phyloP scores from a whole-genome alignment of 2,797 vertebrate genomes.

The Aplochiton taeniatus region DNA sequence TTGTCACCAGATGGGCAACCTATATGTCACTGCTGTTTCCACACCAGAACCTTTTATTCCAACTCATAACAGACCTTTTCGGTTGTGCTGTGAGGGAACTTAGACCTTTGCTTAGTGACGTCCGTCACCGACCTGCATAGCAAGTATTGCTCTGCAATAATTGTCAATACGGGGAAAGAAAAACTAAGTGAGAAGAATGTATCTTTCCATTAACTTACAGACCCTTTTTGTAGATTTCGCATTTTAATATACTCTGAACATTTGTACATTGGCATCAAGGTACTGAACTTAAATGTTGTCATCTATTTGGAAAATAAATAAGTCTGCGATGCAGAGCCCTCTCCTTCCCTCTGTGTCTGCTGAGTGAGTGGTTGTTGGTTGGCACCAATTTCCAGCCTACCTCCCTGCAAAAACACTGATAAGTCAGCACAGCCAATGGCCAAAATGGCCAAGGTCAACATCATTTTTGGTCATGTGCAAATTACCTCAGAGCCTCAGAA shows the following conservation, averaged over 20 bases:
- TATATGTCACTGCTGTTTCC: background rate
- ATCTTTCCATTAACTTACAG: too few relatives aligned
- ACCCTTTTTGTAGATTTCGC: too few relatives aligned
- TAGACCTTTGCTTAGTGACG: slow-evolving; percentile 21
- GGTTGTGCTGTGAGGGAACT: background rate
- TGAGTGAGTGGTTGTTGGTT: slow-evolving; percentile 4
- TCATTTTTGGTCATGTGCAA: slow-evolving; percentile 33
- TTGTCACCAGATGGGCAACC: too few relatives aligned
- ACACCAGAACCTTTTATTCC: background rate
- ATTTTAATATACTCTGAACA: too few relatives aligned
- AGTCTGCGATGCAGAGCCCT: slow-evolving; percentile 9
- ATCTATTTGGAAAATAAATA: slow-evolving; percentile 1
- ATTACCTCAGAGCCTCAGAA: slow-evolving; percentile 35
- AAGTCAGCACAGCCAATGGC: slow-evolving; percentile 25
- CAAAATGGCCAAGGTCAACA: slow-evolving; percentile 45
- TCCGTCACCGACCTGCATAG: slow-evolving; percentile 41
- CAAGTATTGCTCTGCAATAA: slow-evolving; percentile 29
- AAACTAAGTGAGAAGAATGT: slow-evolving; percentile 1
- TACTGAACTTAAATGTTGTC: background rate
- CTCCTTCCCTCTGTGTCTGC: background rate
- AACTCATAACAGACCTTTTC: slow-evolving; percentile 11
- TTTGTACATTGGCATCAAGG: too few relatives aligned
- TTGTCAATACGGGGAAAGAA: slow-evolving; percentile 44
- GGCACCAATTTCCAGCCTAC: slow-evolving; percentile 26
- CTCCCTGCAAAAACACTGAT: slow-evolving; percentile 49